phyloP scores from a whole-genome alignment of 2,888 invertebrate genomes.

The Nomada ferruginata region DNA sequence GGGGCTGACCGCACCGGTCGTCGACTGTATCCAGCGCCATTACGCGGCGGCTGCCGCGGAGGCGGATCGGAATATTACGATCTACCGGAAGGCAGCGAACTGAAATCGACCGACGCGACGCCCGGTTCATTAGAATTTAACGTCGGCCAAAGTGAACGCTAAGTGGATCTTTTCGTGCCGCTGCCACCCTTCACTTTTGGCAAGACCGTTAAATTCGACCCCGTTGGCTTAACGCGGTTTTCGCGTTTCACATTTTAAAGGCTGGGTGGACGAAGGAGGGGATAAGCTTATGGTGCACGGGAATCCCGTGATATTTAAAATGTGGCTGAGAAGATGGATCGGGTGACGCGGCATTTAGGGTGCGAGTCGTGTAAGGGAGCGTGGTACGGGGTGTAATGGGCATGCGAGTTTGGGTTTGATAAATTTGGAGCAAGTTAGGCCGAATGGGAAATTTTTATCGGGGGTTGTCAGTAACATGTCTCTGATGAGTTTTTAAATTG shows the following conservation, averaged over 20 bases:
- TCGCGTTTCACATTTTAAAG: neutral
- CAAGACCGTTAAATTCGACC: slow-evolving; percentile 21
- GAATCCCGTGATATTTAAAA: neutral
- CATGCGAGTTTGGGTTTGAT: too few species aligned
- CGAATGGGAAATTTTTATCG: too few species aligned
- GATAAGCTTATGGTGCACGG: neutral
- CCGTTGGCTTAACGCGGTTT: slow-evolving; percentile 20
- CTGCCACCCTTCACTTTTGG: slow-evolving; percentile 43
- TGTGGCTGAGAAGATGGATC: neutral
- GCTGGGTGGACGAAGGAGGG: neutral
- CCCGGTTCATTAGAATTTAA: slow-evolving; percentile 71
- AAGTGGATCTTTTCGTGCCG: slow-evolving; percentile 69
- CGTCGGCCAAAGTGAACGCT: slow-evolving; percentile 65
- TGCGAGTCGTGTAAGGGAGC: neutral
- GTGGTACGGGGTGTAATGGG: too few species aligned
- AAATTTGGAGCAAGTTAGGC: too few species aligned
- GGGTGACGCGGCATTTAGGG: neutral
- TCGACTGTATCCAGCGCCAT: slow-evolving; percentile 55
- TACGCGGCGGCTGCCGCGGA: slow-evolving; percentile 34
- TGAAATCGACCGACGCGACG: slow-evolving; percentile 59
- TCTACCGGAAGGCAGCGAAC: slow-evolving; percentile 51
- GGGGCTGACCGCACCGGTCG: slow-evolving; percentile 56
- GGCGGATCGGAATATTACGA: slow-evolving; percentile 54
- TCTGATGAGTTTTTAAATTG: too few species aligned
- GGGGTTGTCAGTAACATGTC: too few species aligned